Conservation (phyloP, 2,113 vertebrate species). For the Cricetomys ansorgei region DNA sequence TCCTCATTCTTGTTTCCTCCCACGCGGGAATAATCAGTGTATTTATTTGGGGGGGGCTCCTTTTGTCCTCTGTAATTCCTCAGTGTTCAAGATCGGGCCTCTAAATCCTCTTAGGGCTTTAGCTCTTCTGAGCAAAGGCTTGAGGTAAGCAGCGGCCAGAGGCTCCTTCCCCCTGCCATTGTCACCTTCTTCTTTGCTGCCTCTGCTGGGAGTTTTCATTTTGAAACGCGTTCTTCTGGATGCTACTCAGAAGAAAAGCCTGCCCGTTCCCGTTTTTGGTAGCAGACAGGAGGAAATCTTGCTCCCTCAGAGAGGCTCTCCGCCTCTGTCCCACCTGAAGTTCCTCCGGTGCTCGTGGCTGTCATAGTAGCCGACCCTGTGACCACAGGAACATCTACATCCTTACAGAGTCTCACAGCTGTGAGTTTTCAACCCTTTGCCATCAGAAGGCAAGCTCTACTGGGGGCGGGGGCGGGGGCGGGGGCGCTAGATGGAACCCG, state of each 20-base stretch:
- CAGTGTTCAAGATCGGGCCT: neutral
- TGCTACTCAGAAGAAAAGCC: neutral
- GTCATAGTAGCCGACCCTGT: neutral
- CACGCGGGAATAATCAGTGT: neutral
- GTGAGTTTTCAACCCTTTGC: neutral
- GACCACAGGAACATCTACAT: neutral
- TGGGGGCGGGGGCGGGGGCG: too few species aligned
- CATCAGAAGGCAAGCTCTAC: neutral
- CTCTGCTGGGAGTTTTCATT: neutral
- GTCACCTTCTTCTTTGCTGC: neutral
- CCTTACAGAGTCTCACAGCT: neutral
- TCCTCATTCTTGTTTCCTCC: neutral
- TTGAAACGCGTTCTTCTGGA: neutral
- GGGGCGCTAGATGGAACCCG: neutral
- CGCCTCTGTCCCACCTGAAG: neutral
- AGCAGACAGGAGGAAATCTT: neutral
- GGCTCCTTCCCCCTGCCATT: neutral
- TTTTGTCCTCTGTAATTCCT: neutral
- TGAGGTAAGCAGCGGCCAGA: neutral
- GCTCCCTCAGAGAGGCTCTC: neutral
- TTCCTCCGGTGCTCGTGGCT: too few species aligned
- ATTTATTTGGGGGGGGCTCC: neutral
- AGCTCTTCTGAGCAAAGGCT: neutral
- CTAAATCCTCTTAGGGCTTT: neutral
- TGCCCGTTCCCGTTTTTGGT: neutral